These are phyloP conservation scores for Saiga tatarica DNA, from an alignment of 2,113 vertebrate species.

Conservation along the genomic window DNA sequence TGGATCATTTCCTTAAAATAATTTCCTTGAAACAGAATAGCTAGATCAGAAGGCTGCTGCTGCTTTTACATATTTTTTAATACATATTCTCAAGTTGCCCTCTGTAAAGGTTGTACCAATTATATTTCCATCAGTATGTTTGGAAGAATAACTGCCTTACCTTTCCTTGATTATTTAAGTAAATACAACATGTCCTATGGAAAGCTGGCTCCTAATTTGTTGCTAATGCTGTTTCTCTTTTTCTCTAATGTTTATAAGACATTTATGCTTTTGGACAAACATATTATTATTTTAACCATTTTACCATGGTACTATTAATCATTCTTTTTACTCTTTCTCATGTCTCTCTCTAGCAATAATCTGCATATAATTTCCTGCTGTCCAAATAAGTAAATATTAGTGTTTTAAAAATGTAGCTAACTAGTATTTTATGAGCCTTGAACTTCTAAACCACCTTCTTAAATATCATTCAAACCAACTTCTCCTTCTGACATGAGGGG, in stretches of 20 bases:
- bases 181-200: not conserved
- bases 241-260: not conserved
- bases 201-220: not conserved
- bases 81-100: not conserved
- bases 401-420: not conserved
- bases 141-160: not conserved
- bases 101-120: not conserved
- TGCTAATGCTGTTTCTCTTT: not conserved
- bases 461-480: not conserved
- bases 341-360: not conserved
- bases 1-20: not conserved
- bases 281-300: constrained; percentile 12
- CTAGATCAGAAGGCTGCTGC: not conserved
- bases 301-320: not conserved
- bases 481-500: not conserved
- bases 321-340: not conserved
- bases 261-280: not conserved
- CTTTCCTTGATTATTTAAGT: not conserved
- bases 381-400: not conserved
- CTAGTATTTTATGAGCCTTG: constrained; percentile 5
- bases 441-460: not conserved
- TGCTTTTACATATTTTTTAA: not conserved
- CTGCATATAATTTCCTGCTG: not conserved
- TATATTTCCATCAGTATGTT: not conserved
- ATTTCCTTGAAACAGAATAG: not conserved